Evolutionary conservation across 2,888 invertebrate species (phyloP).

Genomic region (Athripsodes cinereus): DNA sequence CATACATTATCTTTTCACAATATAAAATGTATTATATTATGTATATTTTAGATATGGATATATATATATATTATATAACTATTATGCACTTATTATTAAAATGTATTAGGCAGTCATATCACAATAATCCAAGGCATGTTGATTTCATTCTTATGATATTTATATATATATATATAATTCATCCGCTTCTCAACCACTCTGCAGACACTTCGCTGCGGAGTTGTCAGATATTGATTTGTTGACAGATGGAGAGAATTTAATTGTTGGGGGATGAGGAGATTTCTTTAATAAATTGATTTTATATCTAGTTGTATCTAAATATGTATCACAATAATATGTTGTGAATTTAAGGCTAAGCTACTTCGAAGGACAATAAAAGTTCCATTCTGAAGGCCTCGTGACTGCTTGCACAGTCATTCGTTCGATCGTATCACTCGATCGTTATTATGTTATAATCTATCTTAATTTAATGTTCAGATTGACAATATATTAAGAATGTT

Average conservation of each 20-base stretch:
- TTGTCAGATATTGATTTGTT: not conserved
- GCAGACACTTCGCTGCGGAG: not conserved
- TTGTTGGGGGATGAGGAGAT: constrained; percentile 1
- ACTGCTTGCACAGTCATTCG: not conserved
- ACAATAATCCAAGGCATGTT: not conserved
- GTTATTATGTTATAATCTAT: not conserved
- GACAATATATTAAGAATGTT: not conserved
- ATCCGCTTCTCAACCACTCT: too few species aligned
- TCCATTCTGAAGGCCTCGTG: not conserved
- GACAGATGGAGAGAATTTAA: not conserved
- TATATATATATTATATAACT: too few species aligned
- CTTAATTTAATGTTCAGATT: too few species aligned
- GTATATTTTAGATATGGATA: too few species aligned
- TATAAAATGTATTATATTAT: too few species aligned
- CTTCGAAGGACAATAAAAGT: not conserved
- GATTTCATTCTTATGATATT: too few species aligned
- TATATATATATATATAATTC: too few species aligned
- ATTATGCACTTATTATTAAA: not conserved
- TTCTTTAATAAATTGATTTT: not conserved
- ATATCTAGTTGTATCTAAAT: too few species aligned
- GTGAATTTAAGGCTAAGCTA: too few species aligned
- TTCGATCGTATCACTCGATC: not conserved
- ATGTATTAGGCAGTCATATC: not conserved
- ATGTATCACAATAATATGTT: too few species aligned
- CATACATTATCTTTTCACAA: too few species aligned